Evolutionary conservation across 2,888 invertebrate species (phyloP).

Genomic region (Tetanocera ferruginea): DNA sequence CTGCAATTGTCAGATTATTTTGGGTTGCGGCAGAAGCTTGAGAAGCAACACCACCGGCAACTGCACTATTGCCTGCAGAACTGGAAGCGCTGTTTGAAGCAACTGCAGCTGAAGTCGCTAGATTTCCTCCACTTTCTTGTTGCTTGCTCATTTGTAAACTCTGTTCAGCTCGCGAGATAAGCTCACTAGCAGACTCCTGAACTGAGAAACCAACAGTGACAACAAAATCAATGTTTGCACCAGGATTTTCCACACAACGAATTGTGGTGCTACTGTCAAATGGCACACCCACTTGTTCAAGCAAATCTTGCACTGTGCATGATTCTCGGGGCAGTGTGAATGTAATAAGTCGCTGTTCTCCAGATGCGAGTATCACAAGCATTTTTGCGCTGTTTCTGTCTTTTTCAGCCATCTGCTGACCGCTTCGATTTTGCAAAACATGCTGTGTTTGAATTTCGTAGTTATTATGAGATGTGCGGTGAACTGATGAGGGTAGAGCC

Average conservation of each 20-base stretch:
- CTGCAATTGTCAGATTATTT: conserved; percentile 2
- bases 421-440: conserved; percentile 65
- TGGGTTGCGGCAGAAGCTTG: conserved; percentile 35
- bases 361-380: conserved; percentile 82
- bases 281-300: conserved; percentile 82
- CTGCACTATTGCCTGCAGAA: conserved; percentile 27
- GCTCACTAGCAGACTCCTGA: conserved; percentile 67
- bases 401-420: conserved; percentile 63
- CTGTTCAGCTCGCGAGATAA: conserved; percentile 69
- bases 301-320: conserved; percentile 84
- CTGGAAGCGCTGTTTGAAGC: conserved; percentile 41
- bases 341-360: conserved; percentile 85
- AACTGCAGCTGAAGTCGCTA: conserved; percentile 45
- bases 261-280: conserved; percentile 80
- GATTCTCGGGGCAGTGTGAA: conserved; percentile 86
- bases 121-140: conserved; percentile 56
- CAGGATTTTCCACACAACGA: conserved; percentile 81
- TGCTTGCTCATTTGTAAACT: conserved; percentile 66
- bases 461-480: conserved; percentile 66
- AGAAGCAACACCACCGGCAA: not conserved
- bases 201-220: conserved; percentile 77
- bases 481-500: conserved; percentile 59
- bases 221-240: conserved; percentile 83
- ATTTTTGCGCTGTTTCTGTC: conserved; percentile 78
- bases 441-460: conserved; percentile 70